Percentiles rank a stretch among this genome's conserved stretches.
These are phyloP conservation scores for Lordiphosa stackelbergi DNA, from an alignment of 1,140 invertebrate species.

Conservation along the genomic window DNA sequence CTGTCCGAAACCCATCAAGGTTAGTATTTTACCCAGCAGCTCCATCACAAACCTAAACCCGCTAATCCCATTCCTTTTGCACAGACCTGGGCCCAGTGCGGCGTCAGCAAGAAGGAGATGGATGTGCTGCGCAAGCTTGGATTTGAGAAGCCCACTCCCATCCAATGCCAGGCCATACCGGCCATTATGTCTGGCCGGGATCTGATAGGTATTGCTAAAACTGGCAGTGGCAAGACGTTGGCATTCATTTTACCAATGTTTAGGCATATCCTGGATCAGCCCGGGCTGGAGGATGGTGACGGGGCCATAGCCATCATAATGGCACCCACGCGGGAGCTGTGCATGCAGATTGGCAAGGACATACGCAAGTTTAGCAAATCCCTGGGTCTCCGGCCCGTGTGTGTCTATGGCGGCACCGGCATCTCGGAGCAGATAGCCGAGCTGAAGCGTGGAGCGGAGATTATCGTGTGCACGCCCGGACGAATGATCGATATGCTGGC, in stretches of 20 bases:
- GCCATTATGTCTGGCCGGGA: conserved; percentile 98
- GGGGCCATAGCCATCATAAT: conserved; percentile 98
- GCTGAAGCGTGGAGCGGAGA: conserved; percentile 97
- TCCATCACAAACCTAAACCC: neutral
- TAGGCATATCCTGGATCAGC: conserved; percentile 97
- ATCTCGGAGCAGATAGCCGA: conserved; percentile 91
- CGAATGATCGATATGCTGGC: conserved; percentile 99
- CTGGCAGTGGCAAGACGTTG: conserved; percentile 98
- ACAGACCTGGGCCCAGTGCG: conserved; percentile 97
- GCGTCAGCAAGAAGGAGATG: conserved; percentile 97
- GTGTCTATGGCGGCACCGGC: conserved; percentile 98
- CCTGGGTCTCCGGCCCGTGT: conserved; percentile 91
- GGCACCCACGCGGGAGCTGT: conserved; percentile 98
- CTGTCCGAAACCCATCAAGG: conserved; percentile 95
- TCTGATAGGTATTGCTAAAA: conserved; percentile 99
- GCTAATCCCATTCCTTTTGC: neutral
- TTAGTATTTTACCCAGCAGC: conserved; percentile 19
- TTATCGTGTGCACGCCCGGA: conserved; percentile 99
- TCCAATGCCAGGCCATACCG: conserved; percentile 98
- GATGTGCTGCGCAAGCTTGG: conserved; percentile 94
- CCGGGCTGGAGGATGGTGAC: conserved; percentile 94
- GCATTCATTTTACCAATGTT: conserved; percentile 99
- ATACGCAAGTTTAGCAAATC: conserved; percentile 97
- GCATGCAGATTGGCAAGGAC: conserved; percentile 99
- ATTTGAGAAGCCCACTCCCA: conserved; percentile 99